phyloP scores from a whole-genome alignment of 1,140 invertebrate genomes.

The Aporrectodea caliginosa region DNA sequence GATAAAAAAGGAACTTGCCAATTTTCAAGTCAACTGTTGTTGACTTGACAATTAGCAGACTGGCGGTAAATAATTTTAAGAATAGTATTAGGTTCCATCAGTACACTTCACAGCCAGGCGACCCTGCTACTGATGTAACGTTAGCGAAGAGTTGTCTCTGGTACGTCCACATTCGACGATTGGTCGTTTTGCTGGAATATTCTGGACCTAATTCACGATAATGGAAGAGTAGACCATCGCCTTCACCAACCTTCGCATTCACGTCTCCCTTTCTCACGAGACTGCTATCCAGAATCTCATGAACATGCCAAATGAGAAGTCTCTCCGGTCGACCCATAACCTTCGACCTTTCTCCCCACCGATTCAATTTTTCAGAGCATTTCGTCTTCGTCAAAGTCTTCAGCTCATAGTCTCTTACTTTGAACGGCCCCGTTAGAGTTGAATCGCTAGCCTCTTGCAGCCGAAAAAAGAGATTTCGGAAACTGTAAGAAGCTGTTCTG shows the following conservation, averaged over 20 bases:
- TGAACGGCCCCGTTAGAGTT: background rate
- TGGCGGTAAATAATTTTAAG: too few relatives aligned
- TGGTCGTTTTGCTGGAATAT: background rate
- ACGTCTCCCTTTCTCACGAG: background rate
- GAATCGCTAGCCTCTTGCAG: background rate
- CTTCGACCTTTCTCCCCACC: background rate
- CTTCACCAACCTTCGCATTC: background rate
- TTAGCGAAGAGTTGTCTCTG: background rate
- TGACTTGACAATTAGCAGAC: too few relatives aligned
- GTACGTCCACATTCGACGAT: background rate
- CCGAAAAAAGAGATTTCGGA: background rate
- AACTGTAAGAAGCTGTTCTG: background rate
- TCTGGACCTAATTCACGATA: background rate
- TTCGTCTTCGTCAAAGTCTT: background rate
- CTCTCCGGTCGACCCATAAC: background rate
- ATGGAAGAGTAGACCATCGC: slow-evolving; percentile 34
- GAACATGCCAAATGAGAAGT: background rate
- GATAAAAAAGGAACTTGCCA: too few relatives aligned
- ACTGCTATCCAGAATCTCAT: background rate
- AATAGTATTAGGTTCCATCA: too few relatives aligned
- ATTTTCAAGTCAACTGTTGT: too few relatives aligned
- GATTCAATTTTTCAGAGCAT: background rate
- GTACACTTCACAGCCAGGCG: too few relatives aligned
- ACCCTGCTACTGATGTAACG: too few relatives aligned
- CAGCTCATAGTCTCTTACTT: background rate